Evolutionary conservation across 1,140 invertebrate species (phyloP).

Genomic region (Drosophila ficusphila): DNA sequence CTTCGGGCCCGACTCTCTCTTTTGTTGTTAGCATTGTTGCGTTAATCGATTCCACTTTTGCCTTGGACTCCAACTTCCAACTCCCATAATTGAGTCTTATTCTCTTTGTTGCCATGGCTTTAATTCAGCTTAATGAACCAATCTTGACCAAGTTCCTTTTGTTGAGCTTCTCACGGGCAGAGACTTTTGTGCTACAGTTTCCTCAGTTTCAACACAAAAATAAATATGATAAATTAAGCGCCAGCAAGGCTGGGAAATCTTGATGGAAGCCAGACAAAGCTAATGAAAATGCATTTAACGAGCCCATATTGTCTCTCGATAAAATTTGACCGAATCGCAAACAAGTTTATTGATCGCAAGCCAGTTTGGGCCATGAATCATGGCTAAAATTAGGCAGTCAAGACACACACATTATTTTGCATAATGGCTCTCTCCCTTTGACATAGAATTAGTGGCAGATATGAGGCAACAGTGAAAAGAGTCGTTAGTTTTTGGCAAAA

Average conservation of each 20-base stretch:
- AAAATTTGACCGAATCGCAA: conserved; percentile 24
- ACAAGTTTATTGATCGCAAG: conserved; percentile 63
- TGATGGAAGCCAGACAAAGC: conserved; percentile 37
- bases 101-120: conserved; percentile 45
- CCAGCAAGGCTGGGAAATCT: conserved; percentile 57
- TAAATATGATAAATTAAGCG: conserved; percentile 56
- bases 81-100: conserved; percentile 54
- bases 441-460: conserved; percentile 66
- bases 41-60: conserved; percentile 57
- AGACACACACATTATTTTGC: conserved; percentile 53
- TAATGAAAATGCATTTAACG: conserved; percentile 50
- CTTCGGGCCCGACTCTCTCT: conserved; percentile 26
- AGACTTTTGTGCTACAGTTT: conserved; percentile 52
- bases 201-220: conserved; percentile 28
- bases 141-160: conserved; percentile 49
- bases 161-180: conserved; percentile 36
- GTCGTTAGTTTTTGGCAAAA: conserved; percentile 16
- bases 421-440: conserved; percentile 48
- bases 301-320: conserved; percentile 23
- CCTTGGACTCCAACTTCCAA: conserved; percentile 36
- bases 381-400: conserved; percentile 71
- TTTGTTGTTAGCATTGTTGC: conserved; percentile 66
- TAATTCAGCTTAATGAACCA: conserved; percentile 61
- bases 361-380: conserved; percentile 64
- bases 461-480: conserved; percentile 58